Conservation (phyloP, 2,888 invertebrate species). For the Parelbella ahira region DNA sequence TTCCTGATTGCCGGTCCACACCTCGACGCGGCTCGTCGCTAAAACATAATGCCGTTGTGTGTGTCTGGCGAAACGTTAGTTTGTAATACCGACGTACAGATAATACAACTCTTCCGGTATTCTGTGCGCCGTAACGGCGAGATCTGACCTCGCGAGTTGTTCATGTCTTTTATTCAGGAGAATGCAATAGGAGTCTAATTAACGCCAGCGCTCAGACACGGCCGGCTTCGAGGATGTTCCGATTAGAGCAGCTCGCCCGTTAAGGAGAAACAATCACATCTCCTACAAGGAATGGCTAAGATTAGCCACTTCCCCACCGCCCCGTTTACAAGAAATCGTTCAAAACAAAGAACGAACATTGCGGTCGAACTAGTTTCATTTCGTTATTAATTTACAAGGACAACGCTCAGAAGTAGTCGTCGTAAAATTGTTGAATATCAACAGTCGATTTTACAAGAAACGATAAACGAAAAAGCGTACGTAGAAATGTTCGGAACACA, state of each 20-base stretch:
- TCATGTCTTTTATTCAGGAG: conserved; percentile 49
- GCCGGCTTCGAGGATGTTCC: conserved; percentile 64
- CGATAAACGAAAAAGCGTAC: no score
- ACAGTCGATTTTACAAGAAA: no score
- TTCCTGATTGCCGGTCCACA: conserved; percentile 73
- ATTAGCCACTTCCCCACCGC: conserved; percentile 46
- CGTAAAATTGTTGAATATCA: no score
- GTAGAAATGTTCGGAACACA: no score
- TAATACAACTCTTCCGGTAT: conserved; percentile 41
- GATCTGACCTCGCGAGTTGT: conserved; percentile 51
- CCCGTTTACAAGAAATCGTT: conserved; percentile 27
- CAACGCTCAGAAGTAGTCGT: no score
- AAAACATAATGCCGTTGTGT: conserved; percentile 37
- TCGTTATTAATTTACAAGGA: conserved; percentile 15
- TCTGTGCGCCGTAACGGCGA: conserved; percentile 35
- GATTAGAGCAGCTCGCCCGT: conserved; percentile 66
- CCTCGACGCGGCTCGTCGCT: conserved; percentile 55
- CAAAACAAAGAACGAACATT: conserved; percentile 21
- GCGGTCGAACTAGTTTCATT: conserved; percentile 10
- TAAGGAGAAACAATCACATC: conserved; percentile 77
- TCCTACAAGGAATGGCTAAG: conserved; percentile 61
- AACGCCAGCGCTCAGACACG: conserved; percentile 59
- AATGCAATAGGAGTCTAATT: conserved; percentile 72
- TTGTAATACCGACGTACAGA: conserved; percentile 32
- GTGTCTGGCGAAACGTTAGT: conserved; percentile 32